Evolutionary conservation across 2,113 vertebrate genomes (phyloP).

Genomic region (Miniopterus natalensis): DNA sequence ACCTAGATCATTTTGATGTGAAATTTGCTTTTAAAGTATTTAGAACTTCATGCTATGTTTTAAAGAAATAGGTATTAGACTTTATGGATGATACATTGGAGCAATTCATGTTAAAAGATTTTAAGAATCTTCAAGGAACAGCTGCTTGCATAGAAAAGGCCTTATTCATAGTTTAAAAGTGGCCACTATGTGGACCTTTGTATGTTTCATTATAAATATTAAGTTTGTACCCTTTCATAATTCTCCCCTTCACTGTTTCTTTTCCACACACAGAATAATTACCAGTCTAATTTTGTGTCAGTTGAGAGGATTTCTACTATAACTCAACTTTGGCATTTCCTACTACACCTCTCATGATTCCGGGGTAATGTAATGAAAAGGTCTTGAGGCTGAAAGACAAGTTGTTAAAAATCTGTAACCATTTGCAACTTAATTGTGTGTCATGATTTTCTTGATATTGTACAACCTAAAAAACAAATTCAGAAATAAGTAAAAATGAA

Average conservation of each 20-base stretch:
- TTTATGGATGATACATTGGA: background rate
- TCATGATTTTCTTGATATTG: background rate
- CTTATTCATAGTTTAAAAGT: background rate
- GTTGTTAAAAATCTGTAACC: background rate
- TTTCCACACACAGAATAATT: background rate
- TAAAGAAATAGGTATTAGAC: background rate
- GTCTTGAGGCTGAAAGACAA: background rate
- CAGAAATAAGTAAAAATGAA: background rate
- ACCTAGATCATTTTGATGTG: background rate
- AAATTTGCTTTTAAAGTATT: background rate
- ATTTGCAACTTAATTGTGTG: background rate
- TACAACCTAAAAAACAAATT: background rate
- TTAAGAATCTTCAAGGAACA: background rate
- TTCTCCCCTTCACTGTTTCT: background rate
- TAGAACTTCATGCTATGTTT: background rate
- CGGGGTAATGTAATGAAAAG: background rate
- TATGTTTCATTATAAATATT: slow-evolving; percentile 6
- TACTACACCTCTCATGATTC: background rate
- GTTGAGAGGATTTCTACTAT: background rate
- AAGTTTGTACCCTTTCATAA: background rate
- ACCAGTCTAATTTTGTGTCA: background rate
- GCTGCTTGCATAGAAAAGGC: background rate
- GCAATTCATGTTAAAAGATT: background rate
- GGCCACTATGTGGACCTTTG: background rate
- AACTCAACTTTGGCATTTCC: background rate